Evolutionary conservation across 2,888 invertebrate species (phyloP).

Genomic region (Sesamia inferens): DNA sequence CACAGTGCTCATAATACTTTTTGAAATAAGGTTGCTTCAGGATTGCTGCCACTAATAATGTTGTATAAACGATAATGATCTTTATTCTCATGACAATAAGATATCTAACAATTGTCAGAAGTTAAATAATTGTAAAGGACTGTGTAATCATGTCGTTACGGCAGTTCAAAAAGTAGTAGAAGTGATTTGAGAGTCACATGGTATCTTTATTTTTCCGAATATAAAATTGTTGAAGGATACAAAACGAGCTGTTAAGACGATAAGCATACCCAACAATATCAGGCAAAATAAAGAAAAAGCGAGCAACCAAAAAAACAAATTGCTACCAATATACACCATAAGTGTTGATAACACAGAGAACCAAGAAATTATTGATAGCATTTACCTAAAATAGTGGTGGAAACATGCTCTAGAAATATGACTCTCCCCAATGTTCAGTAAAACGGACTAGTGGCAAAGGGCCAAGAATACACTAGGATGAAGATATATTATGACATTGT

Average conservation of each 20-base stretch:
- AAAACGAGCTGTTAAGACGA: no score
- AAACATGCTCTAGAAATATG: conserved; percentile 56
- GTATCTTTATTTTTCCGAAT: not conserved
- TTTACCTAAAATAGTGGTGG: conserved; percentile 50
- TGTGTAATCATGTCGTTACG: not conserved
- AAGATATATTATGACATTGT: conserved; percentile 58
- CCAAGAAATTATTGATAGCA: conserved; percentile 52
- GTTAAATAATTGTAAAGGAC: not conserved
- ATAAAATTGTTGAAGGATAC: not conserved
- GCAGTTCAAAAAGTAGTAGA: not conserved
- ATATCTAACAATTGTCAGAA: not conserved
- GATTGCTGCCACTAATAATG: not conserved
- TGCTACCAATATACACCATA: no score
- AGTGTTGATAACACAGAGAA: conserved; percentile 10
- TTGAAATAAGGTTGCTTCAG: not conserved
- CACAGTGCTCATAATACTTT: not conserved
- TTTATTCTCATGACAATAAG: not conserved
- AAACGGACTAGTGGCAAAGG: conserved; percentile 48
- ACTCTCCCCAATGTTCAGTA: conserved; percentile 47
- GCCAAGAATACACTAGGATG: conserved; percentile 59
- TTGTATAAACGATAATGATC: not conserved
- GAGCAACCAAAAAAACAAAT: not conserved
- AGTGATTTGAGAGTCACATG: not conserved
- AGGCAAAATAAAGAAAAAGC: not conserved
- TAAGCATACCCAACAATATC: not conserved